Evolutionary conservation across 2,797 vertebrate genomes (phyloP).

Genomic region (Antennarius maculatus): DNA sequence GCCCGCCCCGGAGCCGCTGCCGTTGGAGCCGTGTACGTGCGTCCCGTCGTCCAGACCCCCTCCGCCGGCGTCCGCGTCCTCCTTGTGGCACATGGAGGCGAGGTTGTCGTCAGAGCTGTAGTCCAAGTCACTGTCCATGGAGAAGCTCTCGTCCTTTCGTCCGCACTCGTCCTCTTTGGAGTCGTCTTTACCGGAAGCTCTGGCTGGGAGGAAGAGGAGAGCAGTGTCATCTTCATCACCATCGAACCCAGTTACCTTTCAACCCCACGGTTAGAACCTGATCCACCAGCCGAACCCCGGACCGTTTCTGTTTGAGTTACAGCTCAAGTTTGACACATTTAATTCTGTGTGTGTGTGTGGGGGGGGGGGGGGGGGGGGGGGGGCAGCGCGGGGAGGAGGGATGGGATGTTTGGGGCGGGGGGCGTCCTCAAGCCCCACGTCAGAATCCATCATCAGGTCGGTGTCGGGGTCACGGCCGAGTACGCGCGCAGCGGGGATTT

Average conservation of each 20-base stretch:
- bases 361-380: neutral
- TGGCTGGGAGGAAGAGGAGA: slow-evolving; percentile 29
- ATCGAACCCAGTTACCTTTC: too few species aligned
- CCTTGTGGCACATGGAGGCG: slow-evolving; percentile 86
- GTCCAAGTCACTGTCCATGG: slow-evolving; percentile 97
- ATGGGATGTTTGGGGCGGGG: neutral
- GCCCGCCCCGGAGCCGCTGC: slow-evolving; percentile 77
- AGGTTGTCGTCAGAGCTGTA: slow-evolving; percentile 98
- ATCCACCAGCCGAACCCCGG: too few species aligned
- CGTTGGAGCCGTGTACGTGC: slow-evolving; percentile 53
- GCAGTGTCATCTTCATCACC: neutral
- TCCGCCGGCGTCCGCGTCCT: slow-evolving; percentile 77
- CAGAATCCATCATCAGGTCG: slow-evolving; percentile 47
- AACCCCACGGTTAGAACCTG: too few species aligned
- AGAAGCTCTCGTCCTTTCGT: slow-evolving; percentile 92
- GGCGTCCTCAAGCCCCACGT: slow-evolving; percentile 17
- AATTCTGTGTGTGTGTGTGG: neutral
- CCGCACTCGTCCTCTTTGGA: slow-evolving; percentile 88
- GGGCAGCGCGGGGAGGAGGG: too few species aligned
- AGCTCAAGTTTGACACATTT: too few species aligned
- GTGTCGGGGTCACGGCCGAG: slow-evolving; percentile 29
- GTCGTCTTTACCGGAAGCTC: slow-evolving; percentile 87
- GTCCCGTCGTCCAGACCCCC: slow-evolving; percentile 67
- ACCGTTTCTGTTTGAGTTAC: too few species aligned
- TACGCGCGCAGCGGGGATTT: slow-evolving; percentile 37